These are phyloP conservation scores for Proisotoma minuta DNA, from an alignment of 2,888 invertebrate species.

Conservation along the genomic window DNA sequence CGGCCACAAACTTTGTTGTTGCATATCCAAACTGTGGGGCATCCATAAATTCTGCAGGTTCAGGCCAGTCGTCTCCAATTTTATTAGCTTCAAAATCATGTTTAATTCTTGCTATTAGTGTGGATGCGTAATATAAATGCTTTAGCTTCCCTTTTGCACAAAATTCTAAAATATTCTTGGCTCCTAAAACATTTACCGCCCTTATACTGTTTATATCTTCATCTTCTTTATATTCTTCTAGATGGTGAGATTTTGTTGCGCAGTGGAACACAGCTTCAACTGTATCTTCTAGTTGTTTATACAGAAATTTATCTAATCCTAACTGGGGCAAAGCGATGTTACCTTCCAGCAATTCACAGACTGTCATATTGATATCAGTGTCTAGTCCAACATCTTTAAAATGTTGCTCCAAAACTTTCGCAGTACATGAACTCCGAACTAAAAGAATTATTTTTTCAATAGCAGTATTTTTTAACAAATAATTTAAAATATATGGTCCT, in stretches of 20 bases:
- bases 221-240: constrained; percentile 6
- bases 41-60: constrained; percentile 5
- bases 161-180: constrained; percentile 27
- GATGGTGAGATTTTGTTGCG: constrained; percentile 14
- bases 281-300: too few species aligned
- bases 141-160: constrained; percentile 26
- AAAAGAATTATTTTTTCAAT: constrained; percentile 6
- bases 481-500: constrained; percentile 12
- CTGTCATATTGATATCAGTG: background rate
- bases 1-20: constrained; percentile 30
- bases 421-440: too few species aligned
- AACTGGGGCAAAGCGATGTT: too few species aligned
- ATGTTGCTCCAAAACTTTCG: too few species aligned
- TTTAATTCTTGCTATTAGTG: constrained; percentile 17
- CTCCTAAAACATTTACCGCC: constrained; percentile 32
- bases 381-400: too few species aligned
- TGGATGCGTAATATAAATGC: constrained; percentile 25
- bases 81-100: constrained; percentile 18
- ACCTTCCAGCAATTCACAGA: too few species aligned
- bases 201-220: constrained; percentile 10
- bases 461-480: background rate
- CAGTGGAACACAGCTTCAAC: constrained; percentile 16
- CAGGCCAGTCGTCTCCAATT: constrained; percentile 20
- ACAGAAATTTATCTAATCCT: background rate
- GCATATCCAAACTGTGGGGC: constrained; percentile 29